Base-by-base conservation (phyloP, 2,797 vertebrate genomes). In the Sus cebifrons region DNA sequence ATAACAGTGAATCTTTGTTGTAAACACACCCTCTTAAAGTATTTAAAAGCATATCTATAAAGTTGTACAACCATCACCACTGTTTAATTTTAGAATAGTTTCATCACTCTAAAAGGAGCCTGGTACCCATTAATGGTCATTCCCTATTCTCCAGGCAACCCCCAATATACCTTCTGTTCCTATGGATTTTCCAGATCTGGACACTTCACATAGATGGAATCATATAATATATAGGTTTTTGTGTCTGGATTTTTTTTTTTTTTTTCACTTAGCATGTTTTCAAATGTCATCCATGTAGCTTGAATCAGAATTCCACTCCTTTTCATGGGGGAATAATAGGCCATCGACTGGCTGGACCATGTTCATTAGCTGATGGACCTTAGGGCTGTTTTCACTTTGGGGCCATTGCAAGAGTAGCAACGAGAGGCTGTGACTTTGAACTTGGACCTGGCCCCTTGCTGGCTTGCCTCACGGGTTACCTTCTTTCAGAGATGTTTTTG, bases 361-460 rank as follows among this genome's bases (percentile, higher is more conserved):
- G 52, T 25, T n/a, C 15, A 0, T 15, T 0, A 0, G 27, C 40
- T 32, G n/a, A 3, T 27, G 44, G 54, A 11, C 7, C 8, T 11
- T 9, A 0, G 1, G 36, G 18, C 25, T 15, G 1, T n/a, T n/a
- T 60, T 62, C 10, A 23, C 49, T 1, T n/a, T 1, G n/a, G 21
- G 70, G 65, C 17, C 15, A 0, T 20, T 16, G 3, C 16, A 5
- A 15, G 3, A 13, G 16, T 52, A 8, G 29, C 0, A 0, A 2
- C 5, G 23, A 40, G 13, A 3, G 14, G 6, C 29, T 23, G 2
- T 44, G 40, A 15, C 23, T 18, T 8, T 15, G 27, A 64, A 3
- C 2, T n/a, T 49, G 58, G 25, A 9, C 4, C n/a, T 17, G 6
- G 4, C 20, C 4, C 2, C 23, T 6, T 5, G 18, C 0, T 20